A percentile compares a stretch with the other conserved stretches of the same genome.
Evolutionary conservation across 2,797 vertebrate species (phyloP).

Genomic region (Octomys mimax): DNA sequence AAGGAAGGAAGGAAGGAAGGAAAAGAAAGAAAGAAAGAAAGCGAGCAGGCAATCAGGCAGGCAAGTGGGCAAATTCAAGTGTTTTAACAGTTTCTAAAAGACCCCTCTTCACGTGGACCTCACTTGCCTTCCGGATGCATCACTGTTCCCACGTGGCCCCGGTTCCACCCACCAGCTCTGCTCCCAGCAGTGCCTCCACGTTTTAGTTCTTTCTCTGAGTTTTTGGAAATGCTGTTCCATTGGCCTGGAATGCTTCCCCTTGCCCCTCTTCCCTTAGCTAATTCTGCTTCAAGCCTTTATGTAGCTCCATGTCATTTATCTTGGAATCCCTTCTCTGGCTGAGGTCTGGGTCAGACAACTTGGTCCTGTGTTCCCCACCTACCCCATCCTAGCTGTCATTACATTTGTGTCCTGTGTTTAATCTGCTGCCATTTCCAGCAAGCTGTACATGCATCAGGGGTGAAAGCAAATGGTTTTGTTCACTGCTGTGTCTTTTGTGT

Average conservation of each 20-base stretch:
- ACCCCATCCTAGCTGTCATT: background rate
- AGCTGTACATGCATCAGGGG: background rate
- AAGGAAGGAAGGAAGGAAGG: background rate
- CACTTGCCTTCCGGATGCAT: background rate
- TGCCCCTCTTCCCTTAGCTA: background rate
- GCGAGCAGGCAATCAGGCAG: background rate
- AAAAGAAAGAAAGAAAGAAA: background rate
- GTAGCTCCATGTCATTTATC: background rate
- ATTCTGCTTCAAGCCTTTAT: background rate
- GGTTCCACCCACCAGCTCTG: fast-evolving
- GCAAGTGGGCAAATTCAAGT: background rate
- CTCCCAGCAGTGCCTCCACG: no score
- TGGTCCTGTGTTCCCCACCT: background rate
- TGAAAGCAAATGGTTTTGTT: background rate
- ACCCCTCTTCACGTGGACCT: background rate
- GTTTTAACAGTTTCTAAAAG: background rate
- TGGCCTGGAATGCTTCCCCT: fast-evolving
- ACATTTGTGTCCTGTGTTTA: background rate
- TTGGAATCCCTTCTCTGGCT: background rate
- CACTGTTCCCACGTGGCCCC: fast-evolving
- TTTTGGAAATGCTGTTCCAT: background rate
- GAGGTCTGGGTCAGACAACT: background rate
- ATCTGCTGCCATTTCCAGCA: background rate
- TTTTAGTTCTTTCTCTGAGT: background rate
- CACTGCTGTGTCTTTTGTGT: background rate